Conservation (phyloP, 2,888 invertebrate genomes). For the Leptinotarsa peninsularis region DNA sequence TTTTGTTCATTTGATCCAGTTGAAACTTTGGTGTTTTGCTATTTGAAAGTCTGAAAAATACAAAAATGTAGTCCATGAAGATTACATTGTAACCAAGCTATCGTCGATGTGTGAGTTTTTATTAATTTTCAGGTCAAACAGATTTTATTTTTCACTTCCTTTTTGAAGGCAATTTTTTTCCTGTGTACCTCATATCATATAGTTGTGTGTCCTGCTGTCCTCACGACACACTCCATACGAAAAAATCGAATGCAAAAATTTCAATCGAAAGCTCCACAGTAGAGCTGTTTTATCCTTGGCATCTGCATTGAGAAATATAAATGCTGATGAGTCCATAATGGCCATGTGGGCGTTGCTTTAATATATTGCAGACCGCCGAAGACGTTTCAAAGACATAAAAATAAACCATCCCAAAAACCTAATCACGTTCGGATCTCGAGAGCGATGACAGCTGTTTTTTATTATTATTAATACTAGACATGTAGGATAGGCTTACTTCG, state of each 20-base stretch:
- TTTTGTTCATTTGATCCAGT: too few relatives aligned
- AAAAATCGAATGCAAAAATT: not conserved
- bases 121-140: too few relatives aligned
- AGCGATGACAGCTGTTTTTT: conserved; percentile 14
- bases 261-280: not conserved
- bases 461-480: not conserved
- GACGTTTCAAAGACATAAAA: conserved; percentile 2
- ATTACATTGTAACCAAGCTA: too few relatives aligned
- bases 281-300: not conserved
- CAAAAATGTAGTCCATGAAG: too few relatives aligned
- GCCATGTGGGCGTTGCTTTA: not conserved
- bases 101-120: too few relatives aligned
- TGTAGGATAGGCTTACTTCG: conserved; percentile 1
- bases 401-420: conserved; percentile 4
- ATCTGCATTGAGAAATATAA: conserved; percentile 1
- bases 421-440: conserved; percentile 1
- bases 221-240: not conserved
- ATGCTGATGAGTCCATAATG: conserved; percentile 7
- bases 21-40: too few relatives aligned
- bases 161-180: too few relatives aligned
- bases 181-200: too few relatives aligned
- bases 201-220: not conserved
- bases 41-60: too few relatives aligned
- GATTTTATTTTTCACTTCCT: too few relatives aligned
- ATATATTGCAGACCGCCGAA: conserved; percentile 1